These are phyloP conservation scores for Ceratina japonica DNA, from an alignment of 1,140 invertebrate species.

Conservation along the genomic window DNA sequence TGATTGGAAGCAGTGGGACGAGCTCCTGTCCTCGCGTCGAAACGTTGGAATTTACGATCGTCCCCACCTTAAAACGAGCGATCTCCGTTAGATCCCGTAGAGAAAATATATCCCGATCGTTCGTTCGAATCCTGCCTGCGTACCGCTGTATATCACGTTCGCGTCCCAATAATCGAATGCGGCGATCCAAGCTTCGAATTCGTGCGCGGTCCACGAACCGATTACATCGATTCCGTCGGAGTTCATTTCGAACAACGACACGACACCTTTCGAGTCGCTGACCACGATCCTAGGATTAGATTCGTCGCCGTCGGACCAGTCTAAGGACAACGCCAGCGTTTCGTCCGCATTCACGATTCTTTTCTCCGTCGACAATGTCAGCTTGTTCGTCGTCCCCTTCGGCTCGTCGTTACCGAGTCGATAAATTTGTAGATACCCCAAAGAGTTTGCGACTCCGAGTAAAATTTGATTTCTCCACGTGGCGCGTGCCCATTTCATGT, in stretches of 20 bases:
- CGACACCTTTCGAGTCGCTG: conserved; percentile 88
- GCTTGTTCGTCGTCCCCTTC: conserved; percentile 14
- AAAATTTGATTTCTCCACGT: conserved; percentile 74
- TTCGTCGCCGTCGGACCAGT: conserved; percentile 79
- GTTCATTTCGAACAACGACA: conserved; percentile 80
- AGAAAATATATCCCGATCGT: no score
- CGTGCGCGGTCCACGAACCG: conserved; percentile 84
- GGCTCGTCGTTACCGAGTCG: conserved; percentile 47
- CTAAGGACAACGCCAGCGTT: conserved; percentile 81
- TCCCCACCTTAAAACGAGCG: conserved; percentile 87
- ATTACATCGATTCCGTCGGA: conserved; percentile 68
- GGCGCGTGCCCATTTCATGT: conserved; percentile 82
- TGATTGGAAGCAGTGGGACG: conserved; percentile 80
- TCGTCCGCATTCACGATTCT: conserved; percentile 60
- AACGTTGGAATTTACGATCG: conserved; percentile 88
- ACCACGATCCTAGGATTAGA: conserved; percentile 80
- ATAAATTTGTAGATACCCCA: conserved; percentile 79
- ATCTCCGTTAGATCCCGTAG: conserved; percentile 7
- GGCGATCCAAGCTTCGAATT: conserved; percentile 93
- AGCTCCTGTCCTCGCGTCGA: conserved; percentile 83
- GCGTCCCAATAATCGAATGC: conserved; percentile 89
- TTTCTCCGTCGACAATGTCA: conserved; percentile 61
- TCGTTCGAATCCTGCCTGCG: no score
- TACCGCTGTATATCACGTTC: conserved; percentile 88
- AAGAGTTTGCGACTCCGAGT: conserved; percentile 81